These are phyloP conservation scores for Conus canariensis DNA, from an alignment of 2,888 invertebrate genomes.

Conservation along the genomic window DNA sequence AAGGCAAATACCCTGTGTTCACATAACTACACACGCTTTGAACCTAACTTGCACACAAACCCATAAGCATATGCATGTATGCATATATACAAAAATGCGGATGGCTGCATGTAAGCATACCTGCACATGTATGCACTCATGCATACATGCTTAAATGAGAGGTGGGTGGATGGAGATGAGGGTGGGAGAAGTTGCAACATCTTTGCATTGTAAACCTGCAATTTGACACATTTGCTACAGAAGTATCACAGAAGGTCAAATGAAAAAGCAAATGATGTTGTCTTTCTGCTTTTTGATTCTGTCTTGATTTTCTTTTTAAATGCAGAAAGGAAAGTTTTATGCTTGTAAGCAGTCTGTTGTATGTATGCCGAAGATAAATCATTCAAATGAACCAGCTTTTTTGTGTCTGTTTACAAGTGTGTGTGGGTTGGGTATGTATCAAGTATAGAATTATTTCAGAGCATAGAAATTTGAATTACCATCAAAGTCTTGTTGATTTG, in stretches of 20 bases:
- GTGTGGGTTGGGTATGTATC: neutral
- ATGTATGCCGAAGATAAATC: constrained; percentile 22
- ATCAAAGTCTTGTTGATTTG: too few species aligned
- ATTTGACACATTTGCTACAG: neutral
- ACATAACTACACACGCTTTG: too few species aligned
- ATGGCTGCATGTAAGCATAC: neutral
- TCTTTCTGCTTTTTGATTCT: neutral
- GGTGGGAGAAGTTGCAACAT: too few species aligned
- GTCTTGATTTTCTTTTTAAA: neutral
- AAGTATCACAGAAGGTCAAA: neutral
- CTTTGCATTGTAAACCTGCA: too few species aligned
- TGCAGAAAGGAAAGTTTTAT: neutral
- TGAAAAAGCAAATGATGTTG: neutral
- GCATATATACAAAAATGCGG: neutral
- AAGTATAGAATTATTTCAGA: too few species aligned
- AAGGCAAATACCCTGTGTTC: neutral
- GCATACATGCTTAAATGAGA: neutral
- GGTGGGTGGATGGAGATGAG: too few species aligned
- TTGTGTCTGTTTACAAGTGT: neutral
- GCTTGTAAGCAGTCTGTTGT: neutral
- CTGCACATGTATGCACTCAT: neutral
- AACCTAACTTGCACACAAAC: too few species aligned
- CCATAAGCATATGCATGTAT: neutral
- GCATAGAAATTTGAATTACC: too few species aligned
- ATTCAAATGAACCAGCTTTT: neutral